A percentile compares a stretch with the other conserved stretches of the same genome.
phyloP scores from a whole-genome alignment of 1,140 invertebrate species.

The Drosophila kepulauana region DNA sequence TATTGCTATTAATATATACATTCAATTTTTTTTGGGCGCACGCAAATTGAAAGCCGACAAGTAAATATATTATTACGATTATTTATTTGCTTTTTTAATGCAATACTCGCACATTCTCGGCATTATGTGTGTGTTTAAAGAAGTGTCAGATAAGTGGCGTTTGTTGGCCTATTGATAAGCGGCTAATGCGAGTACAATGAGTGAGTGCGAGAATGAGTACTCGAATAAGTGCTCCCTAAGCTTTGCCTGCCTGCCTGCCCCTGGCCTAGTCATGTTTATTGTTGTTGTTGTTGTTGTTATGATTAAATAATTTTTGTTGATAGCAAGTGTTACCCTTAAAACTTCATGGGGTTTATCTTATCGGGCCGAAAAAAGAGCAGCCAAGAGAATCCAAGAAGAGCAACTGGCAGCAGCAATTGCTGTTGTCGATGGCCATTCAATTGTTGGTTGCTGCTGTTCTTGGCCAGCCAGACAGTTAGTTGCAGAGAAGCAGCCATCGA shows the following conservation, averaged over 20 bases:
- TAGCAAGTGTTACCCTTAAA: constrained; percentile 75
- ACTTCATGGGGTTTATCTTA: constrained; percentile 79
- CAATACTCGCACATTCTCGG: background rate
- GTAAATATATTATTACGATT: constrained; percentile 15
- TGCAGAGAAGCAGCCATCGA: constrained; percentile 61
- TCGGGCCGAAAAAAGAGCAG: constrained; percentile 41
- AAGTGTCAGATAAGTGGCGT: constrained; percentile 28
- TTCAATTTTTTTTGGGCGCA: background rate
- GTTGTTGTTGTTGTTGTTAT: background rate
- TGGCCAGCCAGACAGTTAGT: constrained; percentile 38
- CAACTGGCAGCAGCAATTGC: background rate
- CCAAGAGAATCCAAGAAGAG: background rate
- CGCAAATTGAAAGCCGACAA: constrained; percentile 16
- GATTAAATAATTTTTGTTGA: constrained; percentile 55
- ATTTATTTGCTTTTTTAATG: constrained; percentile 23
- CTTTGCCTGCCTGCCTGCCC: constrained; percentile 14
- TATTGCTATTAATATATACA: constrained; percentile 24
- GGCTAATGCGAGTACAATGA: background rate
- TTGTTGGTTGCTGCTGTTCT: constrained; percentile 28
- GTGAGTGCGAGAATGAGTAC: constrained; percentile 17
- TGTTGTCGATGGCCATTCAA: constrained; percentile 56
- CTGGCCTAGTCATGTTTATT: constrained; percentile 24
- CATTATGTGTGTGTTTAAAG: constrained; percentile 11
- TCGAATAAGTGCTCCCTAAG: constrained; percentile 1
- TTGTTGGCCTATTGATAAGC: constrained; percentile 39